Conservation (phyloP, 2,113 vertebrate species). For the Cygnus buccinator region DNA sequence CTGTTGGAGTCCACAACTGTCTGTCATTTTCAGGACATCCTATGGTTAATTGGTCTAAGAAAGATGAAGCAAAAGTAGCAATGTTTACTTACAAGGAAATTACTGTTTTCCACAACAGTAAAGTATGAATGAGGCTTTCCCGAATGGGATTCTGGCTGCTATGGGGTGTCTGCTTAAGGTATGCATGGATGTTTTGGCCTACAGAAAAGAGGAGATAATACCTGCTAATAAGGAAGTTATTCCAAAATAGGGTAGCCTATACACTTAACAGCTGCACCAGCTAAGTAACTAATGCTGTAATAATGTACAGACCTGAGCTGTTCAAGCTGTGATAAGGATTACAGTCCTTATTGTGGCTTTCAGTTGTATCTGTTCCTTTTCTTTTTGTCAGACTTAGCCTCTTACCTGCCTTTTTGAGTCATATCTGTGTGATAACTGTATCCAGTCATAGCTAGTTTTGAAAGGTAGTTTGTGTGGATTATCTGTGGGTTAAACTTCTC, state of each 20-base stretch:
- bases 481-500: background rate
- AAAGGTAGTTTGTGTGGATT: background rate
- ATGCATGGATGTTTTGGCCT: background rate
- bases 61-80: background rate
- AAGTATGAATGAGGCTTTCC: background rate
- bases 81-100: background rate
- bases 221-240: background rate
- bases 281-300: background rate
- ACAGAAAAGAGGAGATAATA: background rate
- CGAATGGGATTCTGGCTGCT: background rate
- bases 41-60: background rate
- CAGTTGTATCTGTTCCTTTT: background rate
- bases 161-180: background rate
- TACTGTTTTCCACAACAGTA: background rate
- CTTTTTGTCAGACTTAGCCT: background rate
- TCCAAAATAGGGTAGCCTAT: background rate
- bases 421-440: background rate
- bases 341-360: constrained; percentile 6
- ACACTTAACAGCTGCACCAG: background rate
- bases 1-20: background rate
- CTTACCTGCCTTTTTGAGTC: background rate
- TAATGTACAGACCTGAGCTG: background rate
- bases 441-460: background rate
- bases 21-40: background rate
- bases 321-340: background rate